Evolutionary conservation across 2,113 vertebrate species (phyloP).

Genomic region (Todiramphus saurophagus): DNA sequence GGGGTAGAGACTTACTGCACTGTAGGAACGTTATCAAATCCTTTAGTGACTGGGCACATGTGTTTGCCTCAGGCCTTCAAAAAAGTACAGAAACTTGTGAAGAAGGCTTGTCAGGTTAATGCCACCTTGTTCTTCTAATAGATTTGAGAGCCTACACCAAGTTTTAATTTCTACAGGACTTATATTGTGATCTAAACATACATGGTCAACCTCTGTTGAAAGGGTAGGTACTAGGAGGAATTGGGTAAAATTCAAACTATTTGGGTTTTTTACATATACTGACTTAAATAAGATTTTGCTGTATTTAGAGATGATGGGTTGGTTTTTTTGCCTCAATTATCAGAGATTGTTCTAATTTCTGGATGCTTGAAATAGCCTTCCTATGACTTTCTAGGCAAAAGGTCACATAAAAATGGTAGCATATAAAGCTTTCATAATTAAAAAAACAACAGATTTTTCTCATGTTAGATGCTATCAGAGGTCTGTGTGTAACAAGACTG

Average conservation of each 20-base stretch:
- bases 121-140: slow-evolving; percentile 53
- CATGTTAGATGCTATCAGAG: not conserved
- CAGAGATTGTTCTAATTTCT: slow-evolving; percentile 3
- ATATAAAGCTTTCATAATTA: not conserved
- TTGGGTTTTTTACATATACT: not conserved
- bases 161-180: not conserved
- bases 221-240: not conserved
- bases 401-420: not conserved
- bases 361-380: slow-evolving; percentile 35
- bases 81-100: slow-evolving; percentile 67
- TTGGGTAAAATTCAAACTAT: not conserved
- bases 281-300: not conserved
- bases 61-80: slow-evolving; percentile 77
- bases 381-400: not conserved
- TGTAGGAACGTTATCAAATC: slow-evolving; percentile 67
- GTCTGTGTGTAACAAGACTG: not conserved
- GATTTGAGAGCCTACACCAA: slow-evolving; percentile 70
- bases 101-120: slow-evolving; percentile 67
- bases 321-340: not conserved
- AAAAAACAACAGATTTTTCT: not conserved
- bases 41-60: slow-evolving; percentile 71
- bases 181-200: not conserved
- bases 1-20: slow-evolving; percentile 70
- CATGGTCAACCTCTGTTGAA: not conserved
- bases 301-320: not conserved